Percentiles rank a stretch among this genome's conserved stretches.
Evolutionary conservation across 1,140 invertebrate species (phyloP).

Genomic region (Teleopsis dalmanni): DNA sequence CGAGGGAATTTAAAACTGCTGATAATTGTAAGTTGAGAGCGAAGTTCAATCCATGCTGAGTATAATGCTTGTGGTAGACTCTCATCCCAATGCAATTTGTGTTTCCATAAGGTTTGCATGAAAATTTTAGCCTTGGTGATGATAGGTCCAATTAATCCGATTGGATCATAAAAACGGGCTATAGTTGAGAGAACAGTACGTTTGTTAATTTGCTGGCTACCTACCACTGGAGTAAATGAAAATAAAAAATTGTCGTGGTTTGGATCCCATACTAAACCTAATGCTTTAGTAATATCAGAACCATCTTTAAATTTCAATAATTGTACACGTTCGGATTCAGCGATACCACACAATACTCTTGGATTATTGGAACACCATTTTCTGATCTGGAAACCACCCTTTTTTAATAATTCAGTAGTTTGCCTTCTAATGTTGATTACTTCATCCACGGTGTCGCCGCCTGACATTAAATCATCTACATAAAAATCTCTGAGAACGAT

Average conservation of each 20-base stretch:
- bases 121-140: conserved; percentile 22
- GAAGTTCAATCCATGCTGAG: not conserved
- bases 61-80: not conserved
- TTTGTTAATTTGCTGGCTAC: conserved; percentile 17
- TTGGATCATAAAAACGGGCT: conserved; percentile 25
- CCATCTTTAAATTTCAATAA: conserved; percentile 7
- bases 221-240: not conserved
- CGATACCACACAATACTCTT: not conserved
- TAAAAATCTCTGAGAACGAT: conserved; percentile 30
- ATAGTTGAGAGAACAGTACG: conserved; percentile 17
- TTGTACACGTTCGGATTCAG: not conserved
- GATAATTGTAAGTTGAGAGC: not conserved
- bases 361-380: conserved; percentile 42
- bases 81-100: conserved; percentile 12
- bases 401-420: conserved; percentile 16
- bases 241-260: not conserved
- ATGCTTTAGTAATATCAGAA: conserved; percentile 8
- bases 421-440: conserved; percentile 4
- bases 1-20: conserved; percentile 1
- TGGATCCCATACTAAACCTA: conserved; percentile 3
- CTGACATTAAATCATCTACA: conserved; percentile 39
- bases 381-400: conserved; percentile 33
- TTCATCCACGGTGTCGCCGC: conserved; percentile 19
- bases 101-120: conserved; percentile 21
- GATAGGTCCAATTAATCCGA: conserved; percentile 27